These are phyloP conservation scores for Acanthis flammea DNA, from an alignment of 2,797 vertebrate species.

Conservation along the genomic window DNA sequence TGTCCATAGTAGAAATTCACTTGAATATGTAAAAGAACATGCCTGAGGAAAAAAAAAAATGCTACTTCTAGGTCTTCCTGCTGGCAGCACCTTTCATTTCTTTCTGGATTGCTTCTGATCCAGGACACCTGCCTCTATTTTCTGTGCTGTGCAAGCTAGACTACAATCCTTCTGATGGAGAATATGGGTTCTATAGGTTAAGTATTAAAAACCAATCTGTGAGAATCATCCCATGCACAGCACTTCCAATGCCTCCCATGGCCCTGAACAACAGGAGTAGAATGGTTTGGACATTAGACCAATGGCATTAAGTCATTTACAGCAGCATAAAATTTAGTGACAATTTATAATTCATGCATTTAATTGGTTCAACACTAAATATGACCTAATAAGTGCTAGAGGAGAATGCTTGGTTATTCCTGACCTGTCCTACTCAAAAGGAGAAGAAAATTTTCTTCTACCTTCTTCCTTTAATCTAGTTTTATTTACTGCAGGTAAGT, in stretches of 20 bases:
- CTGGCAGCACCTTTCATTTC: constrained; percentile 1
- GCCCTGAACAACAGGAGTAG: background rate
- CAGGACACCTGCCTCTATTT: background rate
- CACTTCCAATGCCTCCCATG: background rate
- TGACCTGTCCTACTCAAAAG: background rate
- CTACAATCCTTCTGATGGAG: background rate
- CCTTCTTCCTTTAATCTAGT: background rate
- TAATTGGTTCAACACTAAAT: background rate
- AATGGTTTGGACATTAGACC: background rate
- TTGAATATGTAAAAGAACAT: constrained; percentile 57
- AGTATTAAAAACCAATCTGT: background rate
- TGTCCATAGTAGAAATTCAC: constrained; percentile 27
- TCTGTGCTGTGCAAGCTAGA: background rate
- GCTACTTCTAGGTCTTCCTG: constrained; percentile 43
- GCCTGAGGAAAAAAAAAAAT: background rate
- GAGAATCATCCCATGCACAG: background rate
- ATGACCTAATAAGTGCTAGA: background rate
- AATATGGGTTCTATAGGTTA: background rate
- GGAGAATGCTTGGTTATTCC: background rate
- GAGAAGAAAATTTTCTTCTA: background rate
- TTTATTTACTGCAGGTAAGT: background rate
- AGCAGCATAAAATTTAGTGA: background rate
- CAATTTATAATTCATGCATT: background rate
- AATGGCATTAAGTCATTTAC: background rate
- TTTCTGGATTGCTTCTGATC: constrained; percentile 41